Conservation (phyloP, 2,888 invertebrate genomes). For the Ryuthela nishihirai region DNA sequence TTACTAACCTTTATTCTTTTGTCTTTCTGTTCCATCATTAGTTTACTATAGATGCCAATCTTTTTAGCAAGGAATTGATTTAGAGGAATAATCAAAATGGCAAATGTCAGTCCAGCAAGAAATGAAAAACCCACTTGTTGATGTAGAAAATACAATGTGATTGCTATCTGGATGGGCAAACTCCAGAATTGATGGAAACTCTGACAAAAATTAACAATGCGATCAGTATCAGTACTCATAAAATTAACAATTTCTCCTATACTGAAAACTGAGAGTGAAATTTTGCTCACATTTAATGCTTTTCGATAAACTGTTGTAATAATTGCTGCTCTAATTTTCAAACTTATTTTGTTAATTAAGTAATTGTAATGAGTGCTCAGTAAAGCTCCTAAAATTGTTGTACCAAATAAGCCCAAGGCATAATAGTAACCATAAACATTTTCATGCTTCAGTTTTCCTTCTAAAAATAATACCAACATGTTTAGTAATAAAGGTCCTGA, state of each 20-base stretch:
- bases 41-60: conserved; percentile 77
- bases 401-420: conserved; percentile 63
- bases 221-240: conserved; percentile 93
- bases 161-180: conserved; percentile 81
- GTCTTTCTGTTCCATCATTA: conserved; percentile 90
- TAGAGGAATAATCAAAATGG: conserved; percentile 82
- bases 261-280: conserved; percentile 53
- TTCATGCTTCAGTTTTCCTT: conserved; percentile 63
- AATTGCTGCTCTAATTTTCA: conserved; percentile 82
- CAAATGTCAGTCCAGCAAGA: conserved; percentile 82
- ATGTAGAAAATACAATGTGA: conserved; percentile 78
- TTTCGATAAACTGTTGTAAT: conserved; percentile 77
- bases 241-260: conserved; percentile 91
- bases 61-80: conserved; percentile 84
- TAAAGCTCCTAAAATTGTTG: conserved; percentile 68
- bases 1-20: conserved; percentile 66
- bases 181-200: conserved; percentile 98
- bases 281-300: conserved; percentile 56
- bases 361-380: conserved; percentile 87
- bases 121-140: conserved; percentile 86
- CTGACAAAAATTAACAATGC: conserved; percentile 91
- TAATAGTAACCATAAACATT: conserved; percentile 51
- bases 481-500: conserved; percentile 85
- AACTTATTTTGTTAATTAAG: conserved; percentile 72
- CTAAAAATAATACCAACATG: conserved; percentile 71